Conservation (phyloP, 2,113 vertebrate species). For the Rhinoptilus africanus region DNA sequence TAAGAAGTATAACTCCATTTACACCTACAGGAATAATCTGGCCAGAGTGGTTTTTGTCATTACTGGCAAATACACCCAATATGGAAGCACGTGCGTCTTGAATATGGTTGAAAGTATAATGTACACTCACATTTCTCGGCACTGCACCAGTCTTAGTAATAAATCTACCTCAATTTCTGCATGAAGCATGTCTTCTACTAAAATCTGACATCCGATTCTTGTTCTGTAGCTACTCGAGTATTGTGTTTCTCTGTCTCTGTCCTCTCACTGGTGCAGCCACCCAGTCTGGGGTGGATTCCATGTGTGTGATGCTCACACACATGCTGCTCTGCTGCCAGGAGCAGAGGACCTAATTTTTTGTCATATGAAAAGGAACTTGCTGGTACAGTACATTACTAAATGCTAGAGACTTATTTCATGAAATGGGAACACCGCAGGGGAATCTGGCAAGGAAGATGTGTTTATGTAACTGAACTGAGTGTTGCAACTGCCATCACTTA, state of each 20-base stretch:
- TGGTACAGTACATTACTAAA: slow-evolving; percentile 49
- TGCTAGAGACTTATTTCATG: slow-evolving; percentile 45
- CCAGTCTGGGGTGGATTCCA: not conserved
- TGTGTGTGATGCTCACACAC: slow-evolving; percentile 5
- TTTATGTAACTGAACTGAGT: slow-evolving; percentile 63
- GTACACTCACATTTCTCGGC: not conserved
- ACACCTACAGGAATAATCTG: not conserved
- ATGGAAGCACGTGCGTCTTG: not conserved
- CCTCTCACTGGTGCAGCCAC: not conserved
- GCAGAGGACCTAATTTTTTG: slow-evolving; percentile 19
- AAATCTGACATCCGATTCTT: not conserved
- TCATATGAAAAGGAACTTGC: slow-evolving; percentile 46
- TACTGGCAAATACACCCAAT: not conserved
- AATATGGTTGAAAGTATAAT: not conserved
- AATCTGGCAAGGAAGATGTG: slow-evolving; percentile 62
- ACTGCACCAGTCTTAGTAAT: not conserved
- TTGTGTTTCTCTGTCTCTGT: not conserved
- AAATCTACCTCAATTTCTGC: not conserved
- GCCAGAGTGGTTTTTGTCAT: not conserved
- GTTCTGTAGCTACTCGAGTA: not conserved
- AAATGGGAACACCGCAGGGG: slow-evolving; percentile 52
- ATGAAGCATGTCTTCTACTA: not conserved
- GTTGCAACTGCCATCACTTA: slow-evolving; percentile 65
- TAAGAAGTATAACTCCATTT: not conserved
- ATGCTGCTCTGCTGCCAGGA: slow-evolving; percentile 18